Evolutionary conservation across 2,888 invertebrate genomes (phyloP).

Genomic region (Leptinotarsa peninsularis): DNA sequence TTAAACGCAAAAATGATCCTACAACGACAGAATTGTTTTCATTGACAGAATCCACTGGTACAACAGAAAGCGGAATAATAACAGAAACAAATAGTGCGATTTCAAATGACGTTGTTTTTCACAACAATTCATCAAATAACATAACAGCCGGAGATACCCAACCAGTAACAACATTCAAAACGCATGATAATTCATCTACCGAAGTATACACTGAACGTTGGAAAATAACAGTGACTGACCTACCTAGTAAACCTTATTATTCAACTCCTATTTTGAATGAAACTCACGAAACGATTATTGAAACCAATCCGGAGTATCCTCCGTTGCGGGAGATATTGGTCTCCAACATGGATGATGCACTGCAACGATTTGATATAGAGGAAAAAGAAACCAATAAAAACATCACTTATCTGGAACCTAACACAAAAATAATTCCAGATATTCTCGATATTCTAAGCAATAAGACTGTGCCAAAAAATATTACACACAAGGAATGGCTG

Average conservation of each 20-base stretch:
- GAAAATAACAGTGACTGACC: slow-evolving; percentile 25
- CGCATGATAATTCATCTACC: background rate
- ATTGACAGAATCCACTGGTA: slow-evolving; percentile 35
- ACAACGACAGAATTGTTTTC: slow-evolving; percentile 31
- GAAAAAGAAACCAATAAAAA: slow-evolving; percentile 36
- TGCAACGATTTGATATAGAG: slow-evolving; percentile 47
- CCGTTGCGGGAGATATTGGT: slow-evolving; percentile 69
- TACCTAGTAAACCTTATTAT: slow-evolving; percentile 23
- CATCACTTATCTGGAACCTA: background rate
- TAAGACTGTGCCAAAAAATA: slow-evolving; percentile 52
- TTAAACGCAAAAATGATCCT: slow-evolving; percentile 51
- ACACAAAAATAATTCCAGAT: slow-evolving; percentile 58
- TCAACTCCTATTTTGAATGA: slow-evolving; percentile 34
- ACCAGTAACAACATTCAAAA: background rate
- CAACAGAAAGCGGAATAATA: slow-evolving; percentile 33
- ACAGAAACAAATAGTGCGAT: slow-evolving; percentile 14
- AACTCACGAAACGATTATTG: slow-evolving; percentile 43
- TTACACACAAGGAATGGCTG: slow-evolving; percentile 58
- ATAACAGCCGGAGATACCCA: slow-evolving; percentile 19
- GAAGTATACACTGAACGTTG: slow-evolving; percentile 9
- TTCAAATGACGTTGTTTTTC: background rate
- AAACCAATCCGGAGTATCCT: slow-evolving; percentile 69
- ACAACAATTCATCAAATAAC: background rate
- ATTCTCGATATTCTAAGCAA: slow-evolving; percentile 56
- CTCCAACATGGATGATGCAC: slow-evolving; percentile 49